phyloP scores from a whole-genome alignment of 2,113 vertebrate genomes.

The Aptenodytes patagonicus region DNA sequence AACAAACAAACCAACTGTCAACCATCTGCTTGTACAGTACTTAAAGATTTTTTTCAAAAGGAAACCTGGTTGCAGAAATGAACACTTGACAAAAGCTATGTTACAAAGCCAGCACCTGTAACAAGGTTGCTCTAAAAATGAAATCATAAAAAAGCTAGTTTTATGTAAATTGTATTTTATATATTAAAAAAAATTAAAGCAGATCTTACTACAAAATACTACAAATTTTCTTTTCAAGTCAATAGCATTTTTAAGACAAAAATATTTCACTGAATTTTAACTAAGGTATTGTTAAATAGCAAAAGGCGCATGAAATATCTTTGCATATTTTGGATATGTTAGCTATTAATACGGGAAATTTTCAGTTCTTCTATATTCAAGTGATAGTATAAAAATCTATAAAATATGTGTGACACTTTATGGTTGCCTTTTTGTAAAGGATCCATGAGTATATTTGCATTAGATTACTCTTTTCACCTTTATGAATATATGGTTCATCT shows the following conservation, averaged over 20 bases:
- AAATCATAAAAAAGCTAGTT: background rate
- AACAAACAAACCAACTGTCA: fast-evolving
- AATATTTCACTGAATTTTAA: background rate
- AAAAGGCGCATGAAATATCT: background rate
- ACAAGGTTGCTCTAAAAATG: background rate
- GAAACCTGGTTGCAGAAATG: background rate
- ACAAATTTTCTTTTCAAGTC: background rate
- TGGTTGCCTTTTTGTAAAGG: background rate
- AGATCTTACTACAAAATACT: background rate
- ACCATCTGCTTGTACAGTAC: background rate
- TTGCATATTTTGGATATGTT: background rate
- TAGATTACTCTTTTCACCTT: background rate
- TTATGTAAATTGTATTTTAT: background rate
- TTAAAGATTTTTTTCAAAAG: background rate
- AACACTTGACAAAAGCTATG: background rate
- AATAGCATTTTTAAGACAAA: background rate
- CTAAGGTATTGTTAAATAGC: background rate
- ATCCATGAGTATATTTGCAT: background rate
- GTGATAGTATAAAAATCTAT: background rate
- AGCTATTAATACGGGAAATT: background rate
- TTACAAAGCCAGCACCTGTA: background rate
- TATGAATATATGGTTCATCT: background rate
- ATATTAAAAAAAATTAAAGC: background rate
- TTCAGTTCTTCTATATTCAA: background rate
- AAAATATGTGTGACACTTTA: background rate